Evolutionary conservation across 2,797 vertebrate genomes (phyloP).

Genomic region (Microctenopoma lineatum): DNA sequence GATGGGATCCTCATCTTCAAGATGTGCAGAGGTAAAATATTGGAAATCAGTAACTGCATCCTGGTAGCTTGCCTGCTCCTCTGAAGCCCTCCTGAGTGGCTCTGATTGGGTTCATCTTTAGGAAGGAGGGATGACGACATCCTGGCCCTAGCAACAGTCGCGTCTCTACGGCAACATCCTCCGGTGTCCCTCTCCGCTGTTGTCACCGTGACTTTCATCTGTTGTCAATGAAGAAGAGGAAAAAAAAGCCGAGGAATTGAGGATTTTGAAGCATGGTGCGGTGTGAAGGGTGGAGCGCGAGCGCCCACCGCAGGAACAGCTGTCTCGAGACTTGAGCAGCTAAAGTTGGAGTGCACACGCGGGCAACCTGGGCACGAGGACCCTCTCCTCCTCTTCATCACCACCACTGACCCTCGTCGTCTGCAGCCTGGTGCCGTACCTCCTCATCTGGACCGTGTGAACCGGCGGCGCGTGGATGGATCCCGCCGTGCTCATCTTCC

Average conservation of each 20-base stretch:
- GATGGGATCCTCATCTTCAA: neutral
- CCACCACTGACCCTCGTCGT: neutral
- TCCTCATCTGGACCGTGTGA: slow-evolving; percentile 5
- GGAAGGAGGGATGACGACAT: slow-evolving; percentile 67
- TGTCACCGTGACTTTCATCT: slow-evolving; percentile 44
- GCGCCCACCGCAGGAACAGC: slow-evolving; percentile 13
- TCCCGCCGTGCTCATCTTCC: slow-evolving; percentile 89
- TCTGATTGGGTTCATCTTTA: slow-evolving; percentile 17
- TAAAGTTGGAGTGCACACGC: slow-evolving; percentile 46
- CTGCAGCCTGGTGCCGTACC: neutral
- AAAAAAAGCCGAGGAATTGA: slow-evolving; percentile 1
- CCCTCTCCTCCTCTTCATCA: neutral
- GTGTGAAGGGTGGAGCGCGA: slow-evolving; percentile 29
- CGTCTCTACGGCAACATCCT: slow-evolving; percentile 84
- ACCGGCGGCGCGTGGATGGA: slow-evolving; percentile 80
- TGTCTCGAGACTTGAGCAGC: slow-evolving; percentile 22
- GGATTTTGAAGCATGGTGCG: slow-evolving; percentile 14
- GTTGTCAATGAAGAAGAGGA: slow-evolving; percentile 21
- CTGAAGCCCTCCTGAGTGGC: neutral
- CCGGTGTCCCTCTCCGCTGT: slow-evolving; percentile 47
- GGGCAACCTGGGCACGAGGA: slow-evolving; percentile 32
- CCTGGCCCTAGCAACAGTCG: slow-evolving; percentile 78
- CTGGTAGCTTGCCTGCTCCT: neutral
- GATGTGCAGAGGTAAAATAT: too few species aligned
- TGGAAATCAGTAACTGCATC: too few species aligned